Percentiles rank a stretch among this genome's conserved stretches.
These are phyloP conservation scores for Trimorus sp. DNA, from an alignment of 2,888 invertebrate species.

Conservation along the genomic window DNA sequence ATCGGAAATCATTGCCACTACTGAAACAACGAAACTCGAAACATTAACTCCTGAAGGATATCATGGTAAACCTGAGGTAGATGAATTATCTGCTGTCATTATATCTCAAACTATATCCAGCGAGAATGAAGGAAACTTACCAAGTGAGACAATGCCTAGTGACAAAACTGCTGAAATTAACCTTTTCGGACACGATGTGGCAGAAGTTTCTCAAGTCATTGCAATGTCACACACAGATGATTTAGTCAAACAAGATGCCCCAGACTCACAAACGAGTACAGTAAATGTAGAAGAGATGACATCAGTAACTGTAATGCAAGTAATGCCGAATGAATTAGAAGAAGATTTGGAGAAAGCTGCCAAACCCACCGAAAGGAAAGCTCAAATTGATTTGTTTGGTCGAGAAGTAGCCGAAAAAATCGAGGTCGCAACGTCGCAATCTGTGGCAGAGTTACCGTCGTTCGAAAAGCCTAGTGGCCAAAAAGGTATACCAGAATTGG, in stretches of 20 bases:
- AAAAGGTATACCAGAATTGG: slow-evolving; percentile 72
- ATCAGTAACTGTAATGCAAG: slow-evolving; percentile 71
- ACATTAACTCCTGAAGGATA: slow-evolving; percentile 69
- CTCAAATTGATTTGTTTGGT: slow-evolving; percentile 66
- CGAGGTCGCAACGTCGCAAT: slow-evolving; percentile 81
- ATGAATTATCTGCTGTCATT: slow-evolving; percentile 73
- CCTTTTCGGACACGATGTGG: slow-evolving; percentile 75
- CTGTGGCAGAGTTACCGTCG: slow-evolving; percentile 76
- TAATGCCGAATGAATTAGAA: slow-evolving; percentile 71
- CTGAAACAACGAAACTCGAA: slow-evolving; percentile 16
- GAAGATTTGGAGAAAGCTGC: neutral
- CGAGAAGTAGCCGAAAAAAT: slow-evolving; percentile 82
- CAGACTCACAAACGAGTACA: slow-evolving; percentile 72
- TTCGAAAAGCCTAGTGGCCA: slow-evolving; percentile 68
- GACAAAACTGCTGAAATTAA: slow-evolving; percentile 72
- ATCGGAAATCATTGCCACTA: slow-evolving; percentile 67
- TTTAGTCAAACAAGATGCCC: slow-evolving; percentile 70
- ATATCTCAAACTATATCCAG: slow-evolving; percentile 71
- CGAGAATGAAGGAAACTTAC: slow-evolving; percentile 70
- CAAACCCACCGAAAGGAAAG: slow-evolving; percentile 39
- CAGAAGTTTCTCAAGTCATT: slow-evolving; percentile 79
- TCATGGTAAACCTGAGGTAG: slow-evolving; percentile 71
- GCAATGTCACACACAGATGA: slow-evolving; percentile 48
- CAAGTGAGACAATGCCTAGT: slow-evolving; percentile 68
- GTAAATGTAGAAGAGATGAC: slow-evolving; percentile 72